Percentiles rank a stretch among this genome's conserved stretches.
Evolutionary conservation across 2,113 vertebrate species (phyloP).

Genomic region (Paedocypris sp.): DNA sequence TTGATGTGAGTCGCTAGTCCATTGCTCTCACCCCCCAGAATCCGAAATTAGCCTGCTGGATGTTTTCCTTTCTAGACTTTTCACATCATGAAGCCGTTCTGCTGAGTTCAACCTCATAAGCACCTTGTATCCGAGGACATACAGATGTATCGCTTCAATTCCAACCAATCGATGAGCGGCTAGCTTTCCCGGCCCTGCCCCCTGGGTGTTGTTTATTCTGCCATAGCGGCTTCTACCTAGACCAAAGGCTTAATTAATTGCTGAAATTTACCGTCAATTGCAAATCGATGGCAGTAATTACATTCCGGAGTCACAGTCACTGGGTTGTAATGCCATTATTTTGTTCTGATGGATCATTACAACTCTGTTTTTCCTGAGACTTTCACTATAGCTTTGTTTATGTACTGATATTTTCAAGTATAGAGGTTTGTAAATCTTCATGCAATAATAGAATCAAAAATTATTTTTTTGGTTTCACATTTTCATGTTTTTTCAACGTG

Average conservation of each 20-base stretch:
- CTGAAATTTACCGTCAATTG: slow-evolving; percentile 33
- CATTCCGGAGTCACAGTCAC: slow-evolving; percentile 22
- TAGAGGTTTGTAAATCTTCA: background rate
- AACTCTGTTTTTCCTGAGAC: background rate
- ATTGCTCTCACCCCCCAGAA: background rate
- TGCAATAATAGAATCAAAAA: too few relatives aligned
- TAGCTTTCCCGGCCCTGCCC: slow-evolving; percentile 5
- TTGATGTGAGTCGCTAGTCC: background rate
- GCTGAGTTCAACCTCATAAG: background rate
- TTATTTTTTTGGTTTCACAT: background rate
- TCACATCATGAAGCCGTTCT: background rate
- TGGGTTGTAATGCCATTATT: slow-evolving; percentile 15
- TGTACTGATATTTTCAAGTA: background rate
- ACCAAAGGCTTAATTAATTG: slow-evolving; percentile 34
- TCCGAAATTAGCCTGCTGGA: too few relatives aligned
- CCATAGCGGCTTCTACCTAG: background rate
- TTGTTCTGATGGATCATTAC: background rate
- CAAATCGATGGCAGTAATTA: slow-evolving; percentile 39
- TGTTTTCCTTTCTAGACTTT: background rate
- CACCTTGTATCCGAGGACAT: background rate
- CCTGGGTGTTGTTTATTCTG: slow-evolving; percentile 16
- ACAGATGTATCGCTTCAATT: slow-evolving; percentile 12
- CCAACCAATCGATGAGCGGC: slow-evolving; percentile 6
- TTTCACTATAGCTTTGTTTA: background rate
- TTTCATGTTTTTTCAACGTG: background rate